Percentiles rank a stretch among this genome's conserved stretches.
Conservation (phyloP, 2,888 invertebrate genomes). For the Merodon equestris region DNA sequence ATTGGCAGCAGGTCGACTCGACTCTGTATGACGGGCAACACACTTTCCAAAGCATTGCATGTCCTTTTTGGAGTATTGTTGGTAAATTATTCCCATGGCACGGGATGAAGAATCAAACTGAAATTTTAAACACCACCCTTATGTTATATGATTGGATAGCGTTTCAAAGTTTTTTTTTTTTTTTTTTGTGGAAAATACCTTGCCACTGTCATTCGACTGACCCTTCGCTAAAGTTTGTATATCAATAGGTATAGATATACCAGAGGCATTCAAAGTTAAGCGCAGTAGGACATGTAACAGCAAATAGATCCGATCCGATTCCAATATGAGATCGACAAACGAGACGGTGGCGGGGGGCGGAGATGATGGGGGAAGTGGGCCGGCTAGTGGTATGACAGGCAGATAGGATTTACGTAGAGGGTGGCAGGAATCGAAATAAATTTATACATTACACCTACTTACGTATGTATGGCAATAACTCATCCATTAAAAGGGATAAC, state of each 20-base stretch:
- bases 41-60: slow-evolving; percentile 59
- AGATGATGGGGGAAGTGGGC: too few species aligned
- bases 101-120: slow-evolving; percentile 15
- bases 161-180: slow-evolving; percentile 23
- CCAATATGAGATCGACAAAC: background rate
- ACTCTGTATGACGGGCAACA: slow-evolving; percentile 37
- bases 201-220: slow-evolving; percentile 57
- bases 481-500: slow-evolving; percentile 69
- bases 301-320: slow-evolving; percentile 33
- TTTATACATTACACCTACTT: slow-evolving; percentile 69
- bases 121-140: slow-evolving; percentile 55
- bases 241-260: slow-evolving; percentile 17
- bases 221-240: slow-evolving; percentile 31
- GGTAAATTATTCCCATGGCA: slow-evolving; percentile 24
- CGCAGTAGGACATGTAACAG: slow-evolving; percentile 35
- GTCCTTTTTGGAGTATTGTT: slow-evolving; percentile 35
- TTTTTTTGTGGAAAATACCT: background rate
- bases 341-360: slow-evolving; percentile 35
- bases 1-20: slow-evolving; percentile 38
- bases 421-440: slow-evolving; percentile 61
- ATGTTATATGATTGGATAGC: slow-evolving; percentile 7
- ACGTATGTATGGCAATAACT: slow-evolving; percentile 68
- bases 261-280: too few species aligned
- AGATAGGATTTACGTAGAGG: too few species aligned
- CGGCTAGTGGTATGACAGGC: too few species aligned